These are phyloP conservation scores for Epiblema foenella DNA, from an alignment of 2,888 invertebrate genomes.

Conservation along the genomic window DNA sequence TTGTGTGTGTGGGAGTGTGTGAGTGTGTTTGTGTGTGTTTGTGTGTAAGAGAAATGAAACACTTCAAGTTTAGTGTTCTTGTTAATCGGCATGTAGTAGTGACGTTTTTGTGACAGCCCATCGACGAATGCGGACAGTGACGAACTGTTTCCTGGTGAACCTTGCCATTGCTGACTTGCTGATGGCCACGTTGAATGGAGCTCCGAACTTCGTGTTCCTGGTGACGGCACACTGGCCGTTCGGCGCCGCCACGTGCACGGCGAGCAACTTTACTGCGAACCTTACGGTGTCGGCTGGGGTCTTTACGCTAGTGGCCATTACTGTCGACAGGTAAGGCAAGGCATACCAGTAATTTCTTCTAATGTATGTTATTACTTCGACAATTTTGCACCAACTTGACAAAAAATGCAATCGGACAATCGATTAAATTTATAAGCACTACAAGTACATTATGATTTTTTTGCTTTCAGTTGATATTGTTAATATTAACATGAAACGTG, in stretches of 20 bases:
- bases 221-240: conserved; percentile 95
- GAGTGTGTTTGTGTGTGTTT: no score
- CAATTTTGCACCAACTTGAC: no score
- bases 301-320: conserved; percentile 95
- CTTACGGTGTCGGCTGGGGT: conserved; percentile 96
- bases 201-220: conserved; percentile 95
- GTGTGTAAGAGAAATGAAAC: no score
- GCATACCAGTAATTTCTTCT: no score
- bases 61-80: no score
- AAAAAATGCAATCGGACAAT: no score
- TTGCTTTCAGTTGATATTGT: no score
- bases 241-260: conserved; percentile 92
- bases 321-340: conserved; percentile 92
- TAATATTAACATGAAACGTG: background rate
- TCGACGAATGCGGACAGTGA: conserved; percentile 93
- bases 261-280: conserved; percentile 95
- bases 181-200: conserved; percentile 94
- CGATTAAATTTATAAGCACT: background rate
- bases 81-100: background rate
- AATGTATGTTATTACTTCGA: no score
- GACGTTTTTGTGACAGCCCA: conserved; percentile 84
- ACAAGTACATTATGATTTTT: background rate
- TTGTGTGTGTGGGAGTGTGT: no score
- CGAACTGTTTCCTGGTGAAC: conserved; percentile 96
- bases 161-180: conserved; percentile 93